A percentile compares a stretch with the other conserved stretches of the same genome.
Evolutionary conservation across 2,113 vertebrate species (phyloP).

Genomic region (Cynocephalus volans): DNA sequence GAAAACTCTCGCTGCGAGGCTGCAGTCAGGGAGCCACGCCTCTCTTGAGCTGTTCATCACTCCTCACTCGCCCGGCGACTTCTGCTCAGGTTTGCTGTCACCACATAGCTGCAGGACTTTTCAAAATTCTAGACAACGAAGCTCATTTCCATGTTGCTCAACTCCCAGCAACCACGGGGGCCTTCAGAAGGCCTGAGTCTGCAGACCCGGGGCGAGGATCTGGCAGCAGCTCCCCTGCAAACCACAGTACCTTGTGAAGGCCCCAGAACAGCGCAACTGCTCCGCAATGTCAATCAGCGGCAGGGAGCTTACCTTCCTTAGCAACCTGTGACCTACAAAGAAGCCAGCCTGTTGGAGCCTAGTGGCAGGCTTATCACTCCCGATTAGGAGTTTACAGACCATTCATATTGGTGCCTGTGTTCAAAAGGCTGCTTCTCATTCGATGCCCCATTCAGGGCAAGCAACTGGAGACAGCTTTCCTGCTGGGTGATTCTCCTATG

Average conservation of each 20-base stretch:
- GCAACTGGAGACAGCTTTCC: neutral
- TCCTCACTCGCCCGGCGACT: neutral
- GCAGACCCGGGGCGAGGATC: neutral
- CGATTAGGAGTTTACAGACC: neutral
- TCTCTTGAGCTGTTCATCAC: conserved; percentile 61
- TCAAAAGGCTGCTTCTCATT: neutral
- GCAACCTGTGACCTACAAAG: conserved; percentile 83
- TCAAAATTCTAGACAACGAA: conserved; percentile 71
- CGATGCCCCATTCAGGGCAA: neutral
- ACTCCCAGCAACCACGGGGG: neutral
- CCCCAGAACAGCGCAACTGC: conserved; percentile 49
- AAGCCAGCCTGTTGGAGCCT: conserved; percentile 62
- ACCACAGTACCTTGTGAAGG: conserved; percentile 72
- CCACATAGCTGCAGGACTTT: conserved; percentile 39
- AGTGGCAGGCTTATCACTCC: conserved; percentile 46
- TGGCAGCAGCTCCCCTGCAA: conserved; percentile 77
- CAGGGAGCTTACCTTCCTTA: conserved; percentile 70
- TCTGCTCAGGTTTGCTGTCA: conserved; percentile 71
- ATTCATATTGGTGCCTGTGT: conserved; percentile 22
- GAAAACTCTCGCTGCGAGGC: conserved; percentile 75
- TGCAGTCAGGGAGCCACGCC: conserved; percentile 54
- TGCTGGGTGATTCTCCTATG: neutral
- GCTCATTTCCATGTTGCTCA: conserved; percentile 74
- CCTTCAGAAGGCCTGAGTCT: conserved; percentile 35
- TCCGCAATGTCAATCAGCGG: conserved; percentile 80